Evolutionary conservation across 1,140 invertebrate species (phyloP).

Genomic region (Apis cerana): DNA sequence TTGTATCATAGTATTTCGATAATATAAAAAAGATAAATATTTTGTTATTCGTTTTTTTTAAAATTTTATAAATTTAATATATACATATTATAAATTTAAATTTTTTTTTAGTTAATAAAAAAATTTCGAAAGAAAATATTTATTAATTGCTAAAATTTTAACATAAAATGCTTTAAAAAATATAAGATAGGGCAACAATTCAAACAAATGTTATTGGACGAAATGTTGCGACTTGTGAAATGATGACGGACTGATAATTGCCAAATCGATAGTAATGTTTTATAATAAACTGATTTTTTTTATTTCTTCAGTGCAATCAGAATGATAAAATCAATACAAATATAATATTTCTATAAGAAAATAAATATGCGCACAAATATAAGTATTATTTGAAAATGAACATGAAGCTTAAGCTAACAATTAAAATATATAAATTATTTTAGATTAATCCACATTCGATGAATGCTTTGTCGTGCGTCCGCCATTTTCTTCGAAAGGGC

Average conservation of each 20-base stretch:
- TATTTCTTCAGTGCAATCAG: background rate
- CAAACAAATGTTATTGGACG: background rate
- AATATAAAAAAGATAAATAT: too few relatives aligned
- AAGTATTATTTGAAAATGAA: background rate
- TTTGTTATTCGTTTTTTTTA: background rate
- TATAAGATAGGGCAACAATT: background rate
- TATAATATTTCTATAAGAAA: background rate
- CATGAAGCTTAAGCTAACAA: background rate
- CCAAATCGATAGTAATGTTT: conserved; percentile 49
- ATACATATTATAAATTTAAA: too few relatives aligned
- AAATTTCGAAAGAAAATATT: background rate
- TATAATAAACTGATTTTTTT: conserved; percentile 36
- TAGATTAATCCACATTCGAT: conserved; percentile 63
- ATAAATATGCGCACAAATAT: background rate
- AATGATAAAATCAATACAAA: background rate
- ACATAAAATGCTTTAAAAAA: too few relatives aligned
- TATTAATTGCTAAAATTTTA: background rate
- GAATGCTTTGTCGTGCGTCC: conserved; percentile 72
- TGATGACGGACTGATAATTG: conserved; percentile 26
- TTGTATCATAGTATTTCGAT: background rate
- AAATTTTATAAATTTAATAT: background rate
- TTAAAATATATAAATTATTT: conserved; percentile 45
- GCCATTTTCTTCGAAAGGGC: conserved; percentile 78
- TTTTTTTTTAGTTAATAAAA: background rate
- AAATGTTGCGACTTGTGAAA: background rate